These are phyloP conservation scores for Drosophila leontia DNA, from an alignment of 1,140 invertebrate species.

Conservation along the genomic window DNA sequence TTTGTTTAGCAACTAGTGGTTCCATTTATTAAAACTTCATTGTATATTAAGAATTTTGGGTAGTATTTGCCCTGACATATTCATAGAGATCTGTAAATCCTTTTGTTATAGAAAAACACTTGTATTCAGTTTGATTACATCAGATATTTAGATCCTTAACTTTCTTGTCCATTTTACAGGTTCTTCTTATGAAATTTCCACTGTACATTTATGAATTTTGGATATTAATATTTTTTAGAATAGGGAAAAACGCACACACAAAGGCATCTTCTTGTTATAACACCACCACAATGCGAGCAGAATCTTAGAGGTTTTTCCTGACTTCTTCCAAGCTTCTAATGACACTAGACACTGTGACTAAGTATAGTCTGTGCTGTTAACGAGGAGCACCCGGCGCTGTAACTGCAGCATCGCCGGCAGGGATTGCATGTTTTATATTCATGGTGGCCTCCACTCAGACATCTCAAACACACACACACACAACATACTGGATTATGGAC, in stretches of 20 bases:
- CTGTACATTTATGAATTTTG: background rate
- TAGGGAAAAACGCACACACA: conserved; percentile 47
- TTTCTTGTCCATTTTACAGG: background rate
- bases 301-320: conserved; percentile 31
- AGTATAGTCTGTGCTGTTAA: conserved; percentile 20
- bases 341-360: conserved; percentile 7
- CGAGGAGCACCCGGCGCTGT: conserved; percentile 69
- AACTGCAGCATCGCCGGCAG: conserved; percentile 51
- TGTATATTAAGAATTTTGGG: background rate
- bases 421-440: conserved; percentile 54
- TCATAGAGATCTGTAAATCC: background rate
- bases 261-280: conserved; percentile 69
- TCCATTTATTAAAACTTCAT: background rate
- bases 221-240: conserved; percentile 2
- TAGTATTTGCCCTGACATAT: too few relatives aligned
- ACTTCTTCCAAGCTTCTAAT: background rate
- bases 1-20: too few relatives aligned
- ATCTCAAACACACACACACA: conserved; percentile 25
- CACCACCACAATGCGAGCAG: conserved; percentile 73
- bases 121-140: background rate
- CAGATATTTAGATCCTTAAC: too few relatives aligned
- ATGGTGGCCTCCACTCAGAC: conserved; percentile 47
- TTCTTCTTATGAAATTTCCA: background rate
- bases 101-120: background rate
- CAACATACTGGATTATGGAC: conserved; percentile 1